Evolutionary conservation across 2,113 vertebrate species (phyloP), one percentile per base, ranked within the genome.

Genomic region (Chaetorhynchus papuensis): DNA sequence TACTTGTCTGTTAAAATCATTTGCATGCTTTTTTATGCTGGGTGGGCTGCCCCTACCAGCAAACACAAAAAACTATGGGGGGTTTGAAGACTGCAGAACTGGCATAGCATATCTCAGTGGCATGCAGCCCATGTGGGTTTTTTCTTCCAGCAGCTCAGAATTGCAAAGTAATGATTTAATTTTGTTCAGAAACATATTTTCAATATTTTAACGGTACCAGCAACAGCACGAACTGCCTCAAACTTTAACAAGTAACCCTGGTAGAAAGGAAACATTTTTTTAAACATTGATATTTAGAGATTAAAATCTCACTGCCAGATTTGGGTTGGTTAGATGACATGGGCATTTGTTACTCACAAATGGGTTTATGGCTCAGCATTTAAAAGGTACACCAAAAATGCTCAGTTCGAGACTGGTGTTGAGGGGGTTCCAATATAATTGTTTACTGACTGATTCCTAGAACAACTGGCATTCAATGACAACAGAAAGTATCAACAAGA

Each of bases 1-100:
- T 35, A 24, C 53, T 78, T 83, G 44, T 65, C 93, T 97, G 93
- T 71, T 95, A 96, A 93, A 96, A 94, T 79, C 57, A 0, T 96
- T 95, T 90, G 17, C 83, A 35, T 82, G 57, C 14, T 69, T 94
- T 94, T 87, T 90, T 89, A 53, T 65, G 42, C 88, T 92, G 92
- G 85, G 88, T 96, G 96, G 88, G 90, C 92, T 93, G 31, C 45
- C 61, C 49, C 28, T 89, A 83, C 72, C 76, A 90, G 45, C 26
- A 84, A 88, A 74, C 45, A 72, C 41, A 65, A 77, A 92, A 82
- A 42, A 57, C 35, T 87, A 14, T 18, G 53, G 49, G 69, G 37
- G 15, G 26, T 61, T 92, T 7, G 33, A 87, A 78, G 45, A 52
- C 27, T 31, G 79, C 68, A 82, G 75, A 53, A 26, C 7, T 60